These are phyloP conservation scores for Bhutanitis thaidina DNA, from an alignment of 2,888 invertebrate genomes.

Conservation along the genomic window DNA sequence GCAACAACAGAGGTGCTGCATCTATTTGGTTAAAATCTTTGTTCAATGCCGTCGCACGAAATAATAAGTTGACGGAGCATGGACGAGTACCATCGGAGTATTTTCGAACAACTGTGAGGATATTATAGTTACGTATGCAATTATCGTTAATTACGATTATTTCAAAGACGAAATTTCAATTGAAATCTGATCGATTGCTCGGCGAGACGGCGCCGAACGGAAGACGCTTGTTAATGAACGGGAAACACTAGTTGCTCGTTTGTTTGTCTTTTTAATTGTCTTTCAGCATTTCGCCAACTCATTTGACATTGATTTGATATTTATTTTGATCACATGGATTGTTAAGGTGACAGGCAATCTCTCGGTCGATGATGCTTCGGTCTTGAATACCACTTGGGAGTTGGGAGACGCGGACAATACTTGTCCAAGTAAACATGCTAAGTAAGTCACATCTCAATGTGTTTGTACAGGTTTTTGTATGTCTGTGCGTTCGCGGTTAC, in stretches of 20 bases:
- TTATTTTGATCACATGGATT: conserved; percentile 1
- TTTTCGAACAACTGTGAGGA: neutral
- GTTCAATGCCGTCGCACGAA: too few relatives aligned
- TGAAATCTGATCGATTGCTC: conserved; percentile 8
- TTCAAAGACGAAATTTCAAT: conserved; percentile 9
- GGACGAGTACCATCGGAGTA: too few relatives aligned
- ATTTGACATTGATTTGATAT: conserved; percentile 20
- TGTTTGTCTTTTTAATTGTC: neutral
- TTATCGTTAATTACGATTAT: conserved; percentile 10
- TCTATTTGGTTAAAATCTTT: too few relatives aligned
- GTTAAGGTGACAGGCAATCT: neutral
- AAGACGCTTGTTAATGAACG: conserved; percentile 1
- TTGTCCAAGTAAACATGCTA: too few relatives aligned
- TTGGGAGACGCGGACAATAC: too few relatives aligned
- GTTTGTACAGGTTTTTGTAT: too few relatives aligned
- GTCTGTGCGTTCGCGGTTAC: too few relatives aligned
- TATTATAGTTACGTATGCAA: neutral
- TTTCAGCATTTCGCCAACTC: conserved; percentile 4
- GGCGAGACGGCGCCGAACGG: conserved; percentile 14
- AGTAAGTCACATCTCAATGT: too few relatives aligned
- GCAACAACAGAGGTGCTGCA: too few relatives aligned
- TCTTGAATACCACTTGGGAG: too few relatives aligned
- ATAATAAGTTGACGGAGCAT: too few relatives aligned
- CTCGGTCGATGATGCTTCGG: too few relatives aligned
- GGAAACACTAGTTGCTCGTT: neutral